Base-by-base conservation (phyloP, 2,113 vertebrate species). In the Chamaetylas fuelleborni region DNA sequence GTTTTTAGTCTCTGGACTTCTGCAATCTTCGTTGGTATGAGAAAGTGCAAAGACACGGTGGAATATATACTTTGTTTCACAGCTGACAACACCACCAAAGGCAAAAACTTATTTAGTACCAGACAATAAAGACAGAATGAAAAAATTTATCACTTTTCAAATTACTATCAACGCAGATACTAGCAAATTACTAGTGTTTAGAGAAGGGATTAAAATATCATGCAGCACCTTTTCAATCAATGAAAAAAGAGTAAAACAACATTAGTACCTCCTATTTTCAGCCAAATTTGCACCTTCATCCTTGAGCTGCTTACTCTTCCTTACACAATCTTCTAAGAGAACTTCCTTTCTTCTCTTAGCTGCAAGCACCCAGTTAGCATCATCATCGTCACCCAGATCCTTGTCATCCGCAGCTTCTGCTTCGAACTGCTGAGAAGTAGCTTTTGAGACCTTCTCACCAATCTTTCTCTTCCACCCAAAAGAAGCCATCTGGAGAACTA, bases 391-490 rank as follows among this genome's bases (percentile, higher is more conserved):
- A 13, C 34, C 56, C 13, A 51, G 57, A 14, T 84, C 96, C 20
- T 93, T 95, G 23, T 98, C 98, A 81, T 98, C 96, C 0, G 98
- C 97, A 65, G 98, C 98, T 78, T 99, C 98, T 4, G 98, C 98
- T 92, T 99, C 98, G 88, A 99, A 99, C n/a, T 98, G 98, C 97
- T 98, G 98, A 19, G 98, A 98, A 19, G 96, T 98, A 14, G 97
- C 97, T 96, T 98, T 99, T 7, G 98, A 99, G 47, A 99, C 99
- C 86, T 98, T 99, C 96, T 99, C 99, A 1, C 99, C 99, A 19
- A 98, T 98, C 95, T 99, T 99, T 82, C 98, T 98, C 96, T 99
- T 99, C 99, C 99, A 99, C 19, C 99, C 98, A 94, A 99, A 99
- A 12, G 99, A 99, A 67, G 99, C 99, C 99, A 99, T 99, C 89